Evolutionary conservation across 1,140 invertebrate genomes (phyloP).

Genomic region (Venustaconcha ellipsiformis): DNA sequence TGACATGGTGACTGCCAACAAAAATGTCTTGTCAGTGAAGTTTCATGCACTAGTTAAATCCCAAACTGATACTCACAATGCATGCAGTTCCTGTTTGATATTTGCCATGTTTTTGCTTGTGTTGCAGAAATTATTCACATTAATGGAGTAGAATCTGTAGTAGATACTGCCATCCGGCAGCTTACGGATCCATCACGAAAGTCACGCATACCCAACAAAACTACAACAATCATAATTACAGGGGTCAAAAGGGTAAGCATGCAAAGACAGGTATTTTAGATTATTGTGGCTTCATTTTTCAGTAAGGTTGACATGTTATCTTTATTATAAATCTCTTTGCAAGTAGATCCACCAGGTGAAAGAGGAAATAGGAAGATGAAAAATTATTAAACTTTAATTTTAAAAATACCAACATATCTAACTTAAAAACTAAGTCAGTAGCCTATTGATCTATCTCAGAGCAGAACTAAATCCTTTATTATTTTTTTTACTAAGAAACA

Average conservation of each 20-base stretch:
- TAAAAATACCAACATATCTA: too few species aligned
- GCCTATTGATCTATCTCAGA: too few species aligned
- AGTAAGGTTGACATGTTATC: not conserved
- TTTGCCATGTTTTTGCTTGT: slow-evolving; percentile 30
- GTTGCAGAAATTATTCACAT: slow-evolving; percentile 59
- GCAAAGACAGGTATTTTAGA: not conserved
- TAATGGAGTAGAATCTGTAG: slow-evolving; percentile 59
- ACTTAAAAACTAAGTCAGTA: too few species aligned
- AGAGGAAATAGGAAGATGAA: too few species aligned
- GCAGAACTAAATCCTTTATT: too few species aligned
- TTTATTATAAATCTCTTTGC: not conserved
- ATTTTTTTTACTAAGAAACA: too few species aligned
- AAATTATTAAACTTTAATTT: too few species aligned
- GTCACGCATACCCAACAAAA: slow-evolving; percentile 49
- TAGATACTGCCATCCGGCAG: slow-evolving; percentile 59
- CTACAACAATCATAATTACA: slow-evolving; percentile 62
- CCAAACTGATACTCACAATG: too few species aligned
- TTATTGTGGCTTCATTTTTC: not conserved
- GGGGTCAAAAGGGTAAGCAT: slow-evolving; percentile 62
- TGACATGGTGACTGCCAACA: too few species aligned
- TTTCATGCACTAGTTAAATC: too few species aligned
- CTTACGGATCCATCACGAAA: slow-evolving; percentile 45
- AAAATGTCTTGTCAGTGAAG: too few species aligned
- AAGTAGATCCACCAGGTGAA: too few species aligned
- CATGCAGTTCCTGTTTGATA: not conserved